A percentile compares a stretch with the other conserved stretches of the same genome.
phyloP scores from a whole-genome alignment of 2,113 vertebrate genomes.

The Myotis yumanensis region DNA sequence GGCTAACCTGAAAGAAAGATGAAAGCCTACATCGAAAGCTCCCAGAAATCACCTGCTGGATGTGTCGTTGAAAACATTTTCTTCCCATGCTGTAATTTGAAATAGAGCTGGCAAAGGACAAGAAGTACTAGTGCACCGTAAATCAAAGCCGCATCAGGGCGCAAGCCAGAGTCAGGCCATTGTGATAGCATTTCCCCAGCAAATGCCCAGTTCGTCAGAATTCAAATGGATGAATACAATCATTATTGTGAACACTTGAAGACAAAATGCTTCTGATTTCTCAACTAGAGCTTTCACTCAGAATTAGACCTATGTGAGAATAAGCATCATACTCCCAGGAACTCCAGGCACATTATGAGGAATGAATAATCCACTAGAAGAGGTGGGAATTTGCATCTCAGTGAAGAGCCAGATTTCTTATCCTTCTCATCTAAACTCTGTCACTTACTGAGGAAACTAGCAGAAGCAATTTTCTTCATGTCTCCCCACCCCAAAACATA shows the following conservation, averaged over 20 bases:
- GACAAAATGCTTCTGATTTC: slow-evolving; percentile 41
- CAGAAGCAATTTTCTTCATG: background rate
- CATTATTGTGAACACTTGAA: background rate
- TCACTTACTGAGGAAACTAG: background rate
- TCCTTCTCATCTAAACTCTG: background rate
- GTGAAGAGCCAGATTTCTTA: background rate
- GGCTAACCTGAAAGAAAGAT: background rate
- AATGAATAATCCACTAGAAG: background rate
- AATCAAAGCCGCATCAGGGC: background rate
- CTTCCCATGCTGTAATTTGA: background rate
- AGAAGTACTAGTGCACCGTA: background rate
- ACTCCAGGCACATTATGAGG: background rate
- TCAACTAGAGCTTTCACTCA: background rate
- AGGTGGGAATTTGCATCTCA: background rate
- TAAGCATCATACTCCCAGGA: background rate
- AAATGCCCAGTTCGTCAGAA: background rate
- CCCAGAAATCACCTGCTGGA: slow-evolving; percentile 8
- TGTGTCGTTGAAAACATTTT: background rate
- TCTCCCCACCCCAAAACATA: background rate
- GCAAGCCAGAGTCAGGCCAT: background rate
- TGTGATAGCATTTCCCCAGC: slow-evolving; percentile 32
- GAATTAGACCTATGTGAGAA: background rate
- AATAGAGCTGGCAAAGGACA: background rate
- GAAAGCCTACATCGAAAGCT: background rate
- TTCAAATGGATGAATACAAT: slow-evolving; percentile 14